Percentiles rank a stretch among this genome's conserved stretches.
Conservation (phyloP, 2,113 vertebrate genomes). For the Ophthalmolycus amberensis region DNA sequence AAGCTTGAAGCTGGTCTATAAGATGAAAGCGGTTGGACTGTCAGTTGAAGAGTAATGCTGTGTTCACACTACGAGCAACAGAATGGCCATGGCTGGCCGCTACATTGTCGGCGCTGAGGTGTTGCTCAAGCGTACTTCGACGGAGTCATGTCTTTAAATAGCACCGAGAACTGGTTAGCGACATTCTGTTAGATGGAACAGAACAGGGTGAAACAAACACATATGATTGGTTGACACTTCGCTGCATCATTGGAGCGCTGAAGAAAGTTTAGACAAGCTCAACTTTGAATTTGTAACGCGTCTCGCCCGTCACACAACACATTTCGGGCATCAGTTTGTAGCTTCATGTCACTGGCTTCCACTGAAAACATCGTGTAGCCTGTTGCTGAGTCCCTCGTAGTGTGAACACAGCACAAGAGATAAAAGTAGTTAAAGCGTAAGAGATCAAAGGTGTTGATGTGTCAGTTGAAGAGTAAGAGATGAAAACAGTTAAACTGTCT, state of each 20-base stretch:
- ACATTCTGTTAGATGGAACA: neutral
- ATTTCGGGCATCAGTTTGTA: too few relatives aligned
- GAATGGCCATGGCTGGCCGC: neutral
- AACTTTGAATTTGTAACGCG: too few relatives aligned
- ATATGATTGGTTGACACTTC: neutral
- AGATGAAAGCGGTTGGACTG: neutral
- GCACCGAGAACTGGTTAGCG: neutral
- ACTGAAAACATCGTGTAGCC: too few relatives aligned
- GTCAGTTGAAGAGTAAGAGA: neutral
- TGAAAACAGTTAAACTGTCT: too few relatives aligned
- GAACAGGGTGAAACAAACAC: neutral
- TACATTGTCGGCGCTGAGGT: too few relatives aligned
- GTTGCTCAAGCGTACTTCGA: neutral
- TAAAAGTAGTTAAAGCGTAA: neutral
- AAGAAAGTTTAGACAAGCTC: too few relatives aligned
- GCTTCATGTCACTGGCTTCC: too few relatives aligned
- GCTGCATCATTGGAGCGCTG: too few relatives aligned
- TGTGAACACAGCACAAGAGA: neutral
- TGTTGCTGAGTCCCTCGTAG: too few relatives aligned
- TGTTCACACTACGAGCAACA: neutral
- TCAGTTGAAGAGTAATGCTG: neutral
- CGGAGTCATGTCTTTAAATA: neutral
- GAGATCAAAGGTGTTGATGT: neutral
- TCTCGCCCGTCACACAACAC: too few relatives aligned
- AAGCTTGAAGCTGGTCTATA: neutral